Percentiles rank a stretch among this genome's conserved stretches.
These are phyloP conservation scores for Pelusios castaneus DNA, from an alignment of 2,113 vertebrate genomes.

Conservation along the genomic window DNA sequence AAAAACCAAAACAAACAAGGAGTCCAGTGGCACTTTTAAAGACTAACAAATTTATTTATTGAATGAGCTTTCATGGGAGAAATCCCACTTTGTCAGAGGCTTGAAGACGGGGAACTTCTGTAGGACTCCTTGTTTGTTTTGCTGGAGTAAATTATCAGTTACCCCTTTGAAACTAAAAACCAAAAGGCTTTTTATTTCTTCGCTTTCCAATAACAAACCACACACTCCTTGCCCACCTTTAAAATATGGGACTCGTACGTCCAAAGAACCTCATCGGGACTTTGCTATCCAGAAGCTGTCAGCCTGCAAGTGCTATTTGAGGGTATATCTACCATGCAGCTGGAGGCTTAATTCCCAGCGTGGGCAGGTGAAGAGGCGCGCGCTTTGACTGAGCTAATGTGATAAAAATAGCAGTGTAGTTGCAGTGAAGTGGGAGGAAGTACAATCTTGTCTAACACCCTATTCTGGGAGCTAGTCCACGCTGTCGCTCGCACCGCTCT, in stretches of 20 bases:
- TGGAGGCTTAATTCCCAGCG: not conserved
- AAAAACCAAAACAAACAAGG: too few species aligned
- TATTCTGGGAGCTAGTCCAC: not conserved
- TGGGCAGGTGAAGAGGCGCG: not conserved
- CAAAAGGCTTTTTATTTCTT: not conserved
- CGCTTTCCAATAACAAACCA: not conserved
- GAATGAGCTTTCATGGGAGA: too few species aligned
- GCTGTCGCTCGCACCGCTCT: too few species aligned
- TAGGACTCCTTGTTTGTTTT: too few species aligned
- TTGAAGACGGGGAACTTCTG: too few species aligned
- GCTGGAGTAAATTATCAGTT: too few species aligned
- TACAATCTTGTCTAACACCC: not conserved
- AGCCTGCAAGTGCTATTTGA: not conserved
- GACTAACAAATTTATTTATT: too few species aligned
- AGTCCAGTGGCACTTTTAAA: too few species aligned
- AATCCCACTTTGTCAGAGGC: too few species aligned
- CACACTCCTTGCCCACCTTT: not conserved
- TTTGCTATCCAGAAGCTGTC: not conserved
- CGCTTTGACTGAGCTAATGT: not conserved
- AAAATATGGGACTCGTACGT: not conserved
- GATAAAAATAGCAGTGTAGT: not conserved
- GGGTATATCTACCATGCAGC: not conserved
- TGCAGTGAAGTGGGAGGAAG: not conserved
- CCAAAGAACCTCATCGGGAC: too few species aligned
- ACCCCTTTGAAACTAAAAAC: too few species aligned